Percentiles rank a stretch among this genome's conserved stretches.
phyloP scores from a whole-genome alignment of 2,888 invertebrate species.

The Rhaphigaster nebulosa region DNA sequence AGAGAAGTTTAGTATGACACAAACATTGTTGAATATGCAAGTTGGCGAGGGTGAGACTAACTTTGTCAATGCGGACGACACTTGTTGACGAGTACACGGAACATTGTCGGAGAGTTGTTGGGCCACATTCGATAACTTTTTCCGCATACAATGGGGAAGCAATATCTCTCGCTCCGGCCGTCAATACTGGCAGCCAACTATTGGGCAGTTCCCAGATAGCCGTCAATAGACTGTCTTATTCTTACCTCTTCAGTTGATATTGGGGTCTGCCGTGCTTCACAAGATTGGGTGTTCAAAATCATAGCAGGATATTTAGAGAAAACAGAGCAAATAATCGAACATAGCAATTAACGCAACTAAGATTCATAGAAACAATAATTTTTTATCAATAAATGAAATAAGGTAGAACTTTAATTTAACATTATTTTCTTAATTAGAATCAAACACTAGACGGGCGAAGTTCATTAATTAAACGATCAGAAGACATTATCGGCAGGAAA shows the following conservation, averaged over 20 bases:
- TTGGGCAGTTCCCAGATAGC: conserved; percentile 32
- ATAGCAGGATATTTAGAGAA: background rate
- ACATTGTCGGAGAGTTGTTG: conserved; percentile 12
- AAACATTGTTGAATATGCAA: conserved; percentile 12
- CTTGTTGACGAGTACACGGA: background rate
- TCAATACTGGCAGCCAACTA: background rate
- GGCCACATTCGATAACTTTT: conserved; percentile 32
- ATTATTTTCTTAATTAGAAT: too few species aligned
- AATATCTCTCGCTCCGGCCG: background rate
- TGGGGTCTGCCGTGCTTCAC: background rate
- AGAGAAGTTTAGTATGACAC: background rate
- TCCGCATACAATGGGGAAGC: conserved; percentile 16
- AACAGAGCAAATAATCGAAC: background rate
- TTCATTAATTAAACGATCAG: too few species aligned
- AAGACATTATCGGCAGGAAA: too few species aligned
- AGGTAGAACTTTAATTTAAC: too few species aligned
- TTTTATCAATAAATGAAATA: too few species aligned
- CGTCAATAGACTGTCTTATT: background rate
- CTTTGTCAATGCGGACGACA: conserved; percentile 23
- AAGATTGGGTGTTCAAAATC: background rate
- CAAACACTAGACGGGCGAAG: too few species aligned
- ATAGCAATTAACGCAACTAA: background rate
- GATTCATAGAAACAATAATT: too few species aligned
- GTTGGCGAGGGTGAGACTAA: background rate
- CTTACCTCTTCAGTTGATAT: background rate